Base-by-base conservation (phyloP, 2,113 vertebrate species). In the Cheirogaleus medius region DNA sequence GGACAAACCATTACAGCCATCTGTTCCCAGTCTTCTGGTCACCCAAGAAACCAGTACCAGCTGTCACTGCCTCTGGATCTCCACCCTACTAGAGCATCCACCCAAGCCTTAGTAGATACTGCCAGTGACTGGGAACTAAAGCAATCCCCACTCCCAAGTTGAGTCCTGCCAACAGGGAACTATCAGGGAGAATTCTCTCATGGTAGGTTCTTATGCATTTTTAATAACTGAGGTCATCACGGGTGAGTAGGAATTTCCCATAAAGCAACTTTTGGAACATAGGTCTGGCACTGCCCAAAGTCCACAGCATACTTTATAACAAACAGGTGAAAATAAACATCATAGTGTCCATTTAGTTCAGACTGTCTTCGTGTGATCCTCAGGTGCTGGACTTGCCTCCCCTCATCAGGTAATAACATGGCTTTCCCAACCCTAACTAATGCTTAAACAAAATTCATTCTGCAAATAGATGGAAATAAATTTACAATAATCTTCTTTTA, bases 361-460 rank as follows among this genome's bases (percentile, higher is more conserved):
- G 2, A 39, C 11, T 71, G 9, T 64, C 37, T 6, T 18, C 76
- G 17, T 29, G 32, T 64, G 44, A 52, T 12, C 11, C 63, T 63
- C 10, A 23, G 23, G 23, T 29, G 12, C 29, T 20, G 18, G 52
- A n/a, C 64, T 74, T 18, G 64, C 58, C 25, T 87, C 60, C 39
- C 3, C 25, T 64, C 34, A 56, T 32, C 69, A 44, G 37, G 56
- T 85, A 86, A 73, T 25, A 63, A 23, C 52, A 56, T 32, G 14
- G 76, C 34, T 64, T 64, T 78, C 32, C 76, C 20, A 29, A 68
- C 32, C 85, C 29, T 52, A 68, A 83, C 32, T 58, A 52, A 69
- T 83, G 54, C 66, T 94, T n/a, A 91, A 81, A 97, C 76, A 93
- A 95, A 95, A 91, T 37, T 85, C 34, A 92, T 44, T 90, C 58